These are phyloP conservation scores for Zygaena filipendulae DNA, from an alignment of 2,888 invertebrate genomes.

Conservation along the genomic window DNA sequence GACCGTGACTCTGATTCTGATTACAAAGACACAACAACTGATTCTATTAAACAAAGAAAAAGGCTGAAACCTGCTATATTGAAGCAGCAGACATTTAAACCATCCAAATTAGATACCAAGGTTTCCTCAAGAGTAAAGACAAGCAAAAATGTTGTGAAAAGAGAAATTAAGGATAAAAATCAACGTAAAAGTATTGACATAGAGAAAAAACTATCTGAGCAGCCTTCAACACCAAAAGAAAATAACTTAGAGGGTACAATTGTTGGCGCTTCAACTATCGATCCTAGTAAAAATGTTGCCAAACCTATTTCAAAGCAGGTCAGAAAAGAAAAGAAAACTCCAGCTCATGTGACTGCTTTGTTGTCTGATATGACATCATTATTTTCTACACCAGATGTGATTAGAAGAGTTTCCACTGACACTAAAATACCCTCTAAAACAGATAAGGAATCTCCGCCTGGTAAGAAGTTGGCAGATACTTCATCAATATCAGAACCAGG, in stretches of 20 bases:
- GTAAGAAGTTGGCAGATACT: constrained; percentile 24
- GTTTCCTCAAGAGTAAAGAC: constrained; percentile 35
- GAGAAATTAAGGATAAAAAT: constrained; percentile 46
- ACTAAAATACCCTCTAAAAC: constrained; percentile 53
- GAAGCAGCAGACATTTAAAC: constrained; percentile 31
- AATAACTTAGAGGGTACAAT: background rate
- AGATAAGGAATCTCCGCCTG: constrained; percentile 45
- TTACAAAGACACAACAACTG: constrained; percentile 56
- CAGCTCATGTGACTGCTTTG: constrained; percentile 66
- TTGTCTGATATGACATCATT: constrained; percentile 74
- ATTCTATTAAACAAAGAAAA: constrained; percentile 34
- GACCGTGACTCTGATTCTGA: constrained; percentile 74
- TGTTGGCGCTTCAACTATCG: constrained; percentile 22
- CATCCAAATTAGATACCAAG: constrained; percentile 37
- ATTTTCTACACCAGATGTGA: constrained; percentile 83
- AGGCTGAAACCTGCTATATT: constrained; percentile 53
- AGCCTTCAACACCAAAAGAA: constrained; percentile 21
- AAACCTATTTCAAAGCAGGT: constrained; percentile 47
- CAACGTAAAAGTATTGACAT: constrained; percentile 30
- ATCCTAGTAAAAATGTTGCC: constrained; percentile 41
- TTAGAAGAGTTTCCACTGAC: constrained; percentile 72
- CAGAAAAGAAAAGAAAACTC: constrained; percentile 69
- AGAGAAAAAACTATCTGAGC: constrained; percentile 33
- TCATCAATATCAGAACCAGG: constrained; percentile 19
- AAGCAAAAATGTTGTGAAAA: constrained; percentile 33